Evolutionary conservation across 2,888 invertebrate species (phyloP).

Genomic region (Gisinianus flammeolus): DNA sequence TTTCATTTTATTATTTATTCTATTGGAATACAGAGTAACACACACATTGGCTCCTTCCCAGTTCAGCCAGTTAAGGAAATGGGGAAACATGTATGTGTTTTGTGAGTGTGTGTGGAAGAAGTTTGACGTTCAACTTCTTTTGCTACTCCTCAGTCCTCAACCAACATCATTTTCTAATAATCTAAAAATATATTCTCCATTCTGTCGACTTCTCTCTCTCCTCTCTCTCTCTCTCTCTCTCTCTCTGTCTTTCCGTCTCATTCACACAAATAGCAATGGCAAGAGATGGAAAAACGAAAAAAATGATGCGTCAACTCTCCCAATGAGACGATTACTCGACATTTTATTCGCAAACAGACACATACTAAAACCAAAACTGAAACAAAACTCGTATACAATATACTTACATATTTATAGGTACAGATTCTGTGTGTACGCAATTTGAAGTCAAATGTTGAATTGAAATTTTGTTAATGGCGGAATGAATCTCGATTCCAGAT

Average conservation of each 20-base stretch:
- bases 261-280: too few relatives aligned
- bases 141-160: background rate
- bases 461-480: too few relatives aligned
- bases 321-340: too few relatives aligned
- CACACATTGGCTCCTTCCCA: slow-evolving; percentile 23
- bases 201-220: background rate
- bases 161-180: slow-evolving; percentile 10
- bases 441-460: too few relatives aligned
- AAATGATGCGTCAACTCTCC: too few relatives aligned
- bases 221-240: background rate
- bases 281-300: background rate
- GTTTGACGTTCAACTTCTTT: background rate
- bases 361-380: too few relatives aligned
- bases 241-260: too few relatives aligned
- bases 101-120: background rate
- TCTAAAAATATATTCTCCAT: slow-evolving; percentile 14
- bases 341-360: too few relatives aligned
- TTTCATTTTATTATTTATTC: slow-evolving; percentile 16
- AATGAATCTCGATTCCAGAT: too few relatives aligned
- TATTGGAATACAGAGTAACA: slow-evolving; percentile 5
- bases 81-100: background rate
- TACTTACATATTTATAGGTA: too few relatives aligned
- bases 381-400: too few relatives aligned
- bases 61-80: background rate
- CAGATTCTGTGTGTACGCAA: too few relatives aligned